phyloP scores from a whole-genome alignment of 2,113 vertebrate species.

The Tetraodon nigroviridis region DNA sequence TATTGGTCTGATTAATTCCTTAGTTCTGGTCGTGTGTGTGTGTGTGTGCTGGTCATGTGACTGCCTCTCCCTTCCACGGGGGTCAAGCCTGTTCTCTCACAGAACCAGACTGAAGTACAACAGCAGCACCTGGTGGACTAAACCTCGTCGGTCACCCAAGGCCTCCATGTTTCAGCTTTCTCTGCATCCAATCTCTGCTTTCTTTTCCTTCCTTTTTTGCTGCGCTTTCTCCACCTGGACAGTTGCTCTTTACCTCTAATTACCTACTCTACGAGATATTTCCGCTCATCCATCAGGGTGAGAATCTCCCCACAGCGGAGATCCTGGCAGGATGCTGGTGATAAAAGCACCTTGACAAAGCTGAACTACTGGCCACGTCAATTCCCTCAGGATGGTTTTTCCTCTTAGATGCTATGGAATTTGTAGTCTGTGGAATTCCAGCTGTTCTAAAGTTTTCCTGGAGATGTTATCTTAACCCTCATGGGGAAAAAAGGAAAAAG shows the following conservation, averaged over 20 bases:
- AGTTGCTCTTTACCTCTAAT: not conserved
- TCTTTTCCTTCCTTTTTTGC: not conserved
- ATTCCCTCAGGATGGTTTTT: not conserved
- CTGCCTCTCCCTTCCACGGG: not conserved
- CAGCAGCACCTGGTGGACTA: conserved; percentile 61
- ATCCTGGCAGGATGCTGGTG: conserved; percentile 13
- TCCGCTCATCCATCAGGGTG: conserved; percentile 51
- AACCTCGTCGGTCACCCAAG: not conserved
- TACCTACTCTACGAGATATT: conserved; percentile 46
- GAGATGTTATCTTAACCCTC: conserved; percentile 3
- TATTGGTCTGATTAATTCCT: conserved; percentile 28
- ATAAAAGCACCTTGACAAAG: conserved; percentile 41
- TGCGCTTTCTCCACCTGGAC: not conserved
- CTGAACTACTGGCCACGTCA: conserved; percentile 23
- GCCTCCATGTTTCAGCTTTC: not conserved
- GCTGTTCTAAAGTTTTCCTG: conserved; percentile 12
- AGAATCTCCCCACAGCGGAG: conserved; percentile 23
- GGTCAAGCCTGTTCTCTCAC: not conserved
- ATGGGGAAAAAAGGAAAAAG: not conserved
- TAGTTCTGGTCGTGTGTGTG: not conserved
- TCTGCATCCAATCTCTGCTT: not conserved
- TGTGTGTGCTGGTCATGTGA: not conserved
- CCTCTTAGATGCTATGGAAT: conserved; percentile 7
- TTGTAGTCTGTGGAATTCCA: conserved; percentile 3
- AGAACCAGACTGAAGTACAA: conserved; percentile 40